Evolutionary conservation across 2,797 vertebrate species (phyloP).

Genomic region (Tokudaia tokunoshimensis): DNA sequence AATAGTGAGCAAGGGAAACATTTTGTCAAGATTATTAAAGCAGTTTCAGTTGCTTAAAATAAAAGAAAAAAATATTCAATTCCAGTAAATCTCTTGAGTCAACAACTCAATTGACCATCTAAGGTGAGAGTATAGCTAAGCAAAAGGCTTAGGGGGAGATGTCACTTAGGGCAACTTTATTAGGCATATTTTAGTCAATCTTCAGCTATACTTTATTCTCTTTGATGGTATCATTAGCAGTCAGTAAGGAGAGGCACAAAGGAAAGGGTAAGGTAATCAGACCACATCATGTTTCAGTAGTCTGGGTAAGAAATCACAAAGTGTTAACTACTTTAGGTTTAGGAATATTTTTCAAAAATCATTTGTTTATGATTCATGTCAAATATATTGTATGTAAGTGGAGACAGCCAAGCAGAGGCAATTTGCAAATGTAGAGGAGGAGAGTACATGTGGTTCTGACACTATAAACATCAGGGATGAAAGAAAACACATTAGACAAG

Average conservation of each 20-base stretch:
- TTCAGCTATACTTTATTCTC: neutral
- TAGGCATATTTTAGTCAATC: neutral
- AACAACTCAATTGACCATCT: neutral
- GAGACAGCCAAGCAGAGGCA: neutral
- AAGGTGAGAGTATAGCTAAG: neutral
- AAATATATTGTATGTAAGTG: neutral
- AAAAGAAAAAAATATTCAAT: neutral
- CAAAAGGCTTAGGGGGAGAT: neutral
- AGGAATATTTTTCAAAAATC: neutral
- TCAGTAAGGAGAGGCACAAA: neutral
- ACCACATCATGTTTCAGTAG: neutral
- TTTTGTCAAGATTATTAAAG: conserved; percentile 20
- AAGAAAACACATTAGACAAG: neutral
- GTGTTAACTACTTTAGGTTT: neutral
- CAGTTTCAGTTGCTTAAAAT: neutral
- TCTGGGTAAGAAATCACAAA: neutral
- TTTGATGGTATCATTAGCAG: neutral
- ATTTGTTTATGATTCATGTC: neutral
- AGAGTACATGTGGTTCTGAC: neutral
- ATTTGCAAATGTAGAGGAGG: neutral
- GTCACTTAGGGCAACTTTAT: neutral
- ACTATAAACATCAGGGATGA: neutral
- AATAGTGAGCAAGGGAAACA: neutral
- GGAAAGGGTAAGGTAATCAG: neutral
- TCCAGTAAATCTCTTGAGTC: neutral